Base-by-base conservation (phyloP, 2,113 vertebrate genomes). In the Antechinus stuartii region DNA sequence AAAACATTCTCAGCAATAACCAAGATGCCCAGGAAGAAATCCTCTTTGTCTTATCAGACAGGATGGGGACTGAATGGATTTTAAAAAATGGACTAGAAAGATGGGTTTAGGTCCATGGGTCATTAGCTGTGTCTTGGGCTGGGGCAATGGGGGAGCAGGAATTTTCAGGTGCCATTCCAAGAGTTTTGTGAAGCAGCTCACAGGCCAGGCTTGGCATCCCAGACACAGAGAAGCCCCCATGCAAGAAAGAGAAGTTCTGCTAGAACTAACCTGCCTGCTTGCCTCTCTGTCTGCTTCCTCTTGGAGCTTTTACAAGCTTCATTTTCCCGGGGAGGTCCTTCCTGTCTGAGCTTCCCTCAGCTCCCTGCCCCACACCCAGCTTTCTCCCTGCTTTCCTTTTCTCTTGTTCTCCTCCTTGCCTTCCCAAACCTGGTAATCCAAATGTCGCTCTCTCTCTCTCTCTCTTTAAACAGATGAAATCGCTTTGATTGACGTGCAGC, bases 391-490 rank as follows among this genome's bases (percentile, higher is more conserved):
- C 42, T 11, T 9, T 30, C 19, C 55, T 12, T 0, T 4, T 42
- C 5, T 27, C 8, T 30, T 27, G 52, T 46, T 52, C 25, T 56
- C 53, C 8, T 0, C 42, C 16, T 22, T 11, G 56, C 3, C 47
- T 16, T 4, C 68, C 10, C 50, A 52, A 47, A 25, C 49, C 89
- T 30, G 27, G 11, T 61, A 61, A 61, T 12, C 8, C 6, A 24
- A 0, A 0, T 2, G 26, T 0, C 24, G 0, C 90, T 52, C 94
- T 57, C 26, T 61, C 3, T 57, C 4, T 95, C 47, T 47, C 47
- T 47, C 42, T 42, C 1, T 42, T 42, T 57, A 94, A 96, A 97
- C 97, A 98, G 96, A 97, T 47, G 47, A 47, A 47, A 4, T 42
- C 42, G 1, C 42, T 42, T 42, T 42, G 42, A 42, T 1, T 42